Base-by-base conservation (phyloP, 2,888 invertebrate genomes). In the Philonicus albiceps region DNA sequence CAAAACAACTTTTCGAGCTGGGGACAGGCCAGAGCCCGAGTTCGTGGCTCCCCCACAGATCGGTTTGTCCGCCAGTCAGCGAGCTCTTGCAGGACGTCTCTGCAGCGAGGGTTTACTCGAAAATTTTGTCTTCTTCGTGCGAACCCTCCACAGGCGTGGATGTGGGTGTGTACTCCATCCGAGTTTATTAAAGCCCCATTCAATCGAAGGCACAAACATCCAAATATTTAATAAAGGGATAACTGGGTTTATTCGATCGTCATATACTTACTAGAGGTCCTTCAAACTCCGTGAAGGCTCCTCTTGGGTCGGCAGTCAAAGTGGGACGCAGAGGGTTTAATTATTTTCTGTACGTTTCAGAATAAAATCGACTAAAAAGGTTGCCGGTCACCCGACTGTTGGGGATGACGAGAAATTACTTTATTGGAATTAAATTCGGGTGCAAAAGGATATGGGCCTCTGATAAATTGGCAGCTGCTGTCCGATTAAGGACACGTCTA, bases 1-100 rank as follows among this genome's bases (percentile, higher is more conserved):
- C 89, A 89, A 89, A 89, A 89, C 88, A 89, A 88, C 88, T 89
- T 88, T 86, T 86, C 34, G 64, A 75, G 31, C 1, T 86, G 84
- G 86, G 87, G 86, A 78, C 87, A 87, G 87, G 76, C 86, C 19
- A n/a, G 1, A 19, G 7, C 16, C 22, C 64, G 64, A 19, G 3
- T 27, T 19, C 16, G 37, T 11, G 64, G 64, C 22, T 64, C 64
- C 22, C 64, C 64, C 8, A 27, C 7, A 19, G n/a, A 11, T 64
- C 19, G 64, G 3, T 3, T 27, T 64, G 8, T 27, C 64, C 27
- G 22, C 11, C 19, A 64, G 64, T 16, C 34, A 64, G 31, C 11
- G 55, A 5, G 34, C 64, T 64, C 34, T 30, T 64, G 81, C 74
- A 74, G 7, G 40, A 43, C 64, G 11, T 64, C 2, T 27, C 7